Evolutionary conservation across 2,888 invertebrate species (phyloP).

Genomic region (Muscina levida): DNA sequence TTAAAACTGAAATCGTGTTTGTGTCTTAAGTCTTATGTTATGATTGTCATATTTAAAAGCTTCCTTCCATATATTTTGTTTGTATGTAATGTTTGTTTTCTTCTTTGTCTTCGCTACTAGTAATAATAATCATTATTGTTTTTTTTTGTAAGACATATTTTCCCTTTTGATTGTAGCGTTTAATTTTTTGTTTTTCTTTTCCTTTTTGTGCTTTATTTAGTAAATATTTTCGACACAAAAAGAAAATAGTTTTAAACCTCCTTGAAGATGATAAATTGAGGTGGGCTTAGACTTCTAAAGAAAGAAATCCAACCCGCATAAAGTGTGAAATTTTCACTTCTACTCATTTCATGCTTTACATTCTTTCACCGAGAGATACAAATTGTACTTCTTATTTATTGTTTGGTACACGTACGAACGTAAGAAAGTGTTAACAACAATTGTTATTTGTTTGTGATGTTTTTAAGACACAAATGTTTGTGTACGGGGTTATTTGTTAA

Average conservation of each 20-base stretch:
- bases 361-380: constrained; percentile 17
- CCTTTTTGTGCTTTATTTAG: constrained; percentile 2
- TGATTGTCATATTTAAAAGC: not conserved
- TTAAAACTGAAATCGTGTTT: constrained; percentile 49
- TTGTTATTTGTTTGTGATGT: constrained; percentile 50
- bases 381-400: constrained; percentile 17
- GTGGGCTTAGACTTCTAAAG: not conserved
- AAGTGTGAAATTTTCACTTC: constrained; percentile 53
- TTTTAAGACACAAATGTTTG: constrained; percentile 4
- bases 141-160: constrained; percentile 18
- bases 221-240: not conserved
- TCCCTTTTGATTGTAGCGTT: constrained; percentile 7
- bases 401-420: not conserved
- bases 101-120: constrained; percentile 7
- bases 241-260: constrained; percentile 33
- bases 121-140: constrained; percentile 18
- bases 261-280: constrained; percentile 57
- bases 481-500: constrained; percentile 22
- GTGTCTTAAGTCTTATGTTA: constrained; percentile 43
- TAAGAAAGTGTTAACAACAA: constrained; percentile 59
- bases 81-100: not conserved
- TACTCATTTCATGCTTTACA: constrained; percentile 21
- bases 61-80: constrained; percentile 28
- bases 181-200: not conserved
- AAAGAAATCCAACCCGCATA: constrained; percentile 43